These are phyloP conservation scores for Agrotis puta DNA, from an alignment of 2,888 invertebrate species.

Conservation along the genomic window DNA sequence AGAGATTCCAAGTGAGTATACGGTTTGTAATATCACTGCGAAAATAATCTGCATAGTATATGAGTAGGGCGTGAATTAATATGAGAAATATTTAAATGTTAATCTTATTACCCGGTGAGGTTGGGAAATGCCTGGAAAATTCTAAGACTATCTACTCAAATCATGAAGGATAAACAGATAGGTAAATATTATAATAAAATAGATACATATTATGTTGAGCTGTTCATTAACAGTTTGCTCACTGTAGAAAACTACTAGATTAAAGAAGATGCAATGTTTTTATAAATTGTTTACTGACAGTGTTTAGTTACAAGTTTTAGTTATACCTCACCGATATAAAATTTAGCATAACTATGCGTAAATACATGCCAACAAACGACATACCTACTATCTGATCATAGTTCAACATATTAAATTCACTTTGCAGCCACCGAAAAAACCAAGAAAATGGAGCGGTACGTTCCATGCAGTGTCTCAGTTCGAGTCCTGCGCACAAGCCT, in stretches of 20 bases:
- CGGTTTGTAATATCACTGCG: constrained; percentile 34
- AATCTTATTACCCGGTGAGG: constrained; percentile 5
- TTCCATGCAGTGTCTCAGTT: constrained; percentile 76
- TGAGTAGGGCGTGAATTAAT: constrained; percentile 10
- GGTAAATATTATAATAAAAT: neutral
- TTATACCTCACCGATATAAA: neutral
- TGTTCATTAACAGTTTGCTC: neutral
- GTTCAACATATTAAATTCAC: constrained; percentile 5
- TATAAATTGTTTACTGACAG: neutral
- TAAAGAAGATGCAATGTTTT: too few relatives aligned
- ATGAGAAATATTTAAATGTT: constrained; percentile 35
- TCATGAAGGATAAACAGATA: neutral
- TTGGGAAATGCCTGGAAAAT: neutral
- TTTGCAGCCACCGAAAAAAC: constrained; percentile 78
- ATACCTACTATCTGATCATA: neutral
- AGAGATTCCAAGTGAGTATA: constrained; percentile 82
- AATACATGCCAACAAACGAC: neutral
- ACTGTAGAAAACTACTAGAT: neutral
- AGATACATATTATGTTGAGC: neutral
- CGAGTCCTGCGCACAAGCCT: constrained; percentile 78
- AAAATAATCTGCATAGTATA: constrained; percentile 41
- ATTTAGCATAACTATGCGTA: neutral
- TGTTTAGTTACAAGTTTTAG: constrained; percentile 2
- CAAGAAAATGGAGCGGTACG: constrained; percentile 78
- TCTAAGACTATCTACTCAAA: neutral